Conservation (phyloP, 2,113 vertebrate species). For the Tachuris rubrigastra region DNA sequence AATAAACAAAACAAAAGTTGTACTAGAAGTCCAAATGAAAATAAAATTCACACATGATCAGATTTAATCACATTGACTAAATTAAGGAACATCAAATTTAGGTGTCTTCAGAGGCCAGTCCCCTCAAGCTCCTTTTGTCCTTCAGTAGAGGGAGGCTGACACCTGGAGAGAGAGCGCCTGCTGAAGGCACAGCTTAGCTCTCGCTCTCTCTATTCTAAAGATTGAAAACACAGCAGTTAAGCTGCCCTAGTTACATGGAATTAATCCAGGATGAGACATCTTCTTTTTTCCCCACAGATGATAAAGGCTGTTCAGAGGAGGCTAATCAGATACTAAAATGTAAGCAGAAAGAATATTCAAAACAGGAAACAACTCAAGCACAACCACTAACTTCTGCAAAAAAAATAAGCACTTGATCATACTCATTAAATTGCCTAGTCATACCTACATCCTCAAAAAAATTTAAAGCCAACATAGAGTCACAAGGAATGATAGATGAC, state of each 20-base stretch:
- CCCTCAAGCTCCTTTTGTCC: neutral
- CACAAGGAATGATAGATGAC: neutral
- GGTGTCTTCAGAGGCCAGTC: neutral
- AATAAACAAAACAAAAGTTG: neutral
- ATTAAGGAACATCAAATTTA: neutral
- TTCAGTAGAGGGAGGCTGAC: neutral
- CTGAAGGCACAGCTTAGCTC: neutral
- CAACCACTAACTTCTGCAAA: fast-evolving
- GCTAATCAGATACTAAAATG: neutral
- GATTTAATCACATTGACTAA: neutral
- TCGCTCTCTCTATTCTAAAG: neutral
- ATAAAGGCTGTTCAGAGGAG: neutral
- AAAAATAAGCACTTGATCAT: neutral
- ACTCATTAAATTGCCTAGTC: neutral
- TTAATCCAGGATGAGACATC: neutral
- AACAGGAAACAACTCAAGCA: neutral
- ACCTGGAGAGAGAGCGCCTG: neutral
- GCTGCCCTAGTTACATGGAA: neutral
- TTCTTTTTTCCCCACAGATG: neutral
- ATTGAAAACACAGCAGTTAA: neutral
- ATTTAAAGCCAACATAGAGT: neutral
- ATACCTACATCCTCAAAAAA: neutral
- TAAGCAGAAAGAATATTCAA: neutral
- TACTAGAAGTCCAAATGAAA: neutral
- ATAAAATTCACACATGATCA: neutral